Conservation (phyloP, 2,113 vertebrate genomes). For the Toxotes chatareus region DNA sequence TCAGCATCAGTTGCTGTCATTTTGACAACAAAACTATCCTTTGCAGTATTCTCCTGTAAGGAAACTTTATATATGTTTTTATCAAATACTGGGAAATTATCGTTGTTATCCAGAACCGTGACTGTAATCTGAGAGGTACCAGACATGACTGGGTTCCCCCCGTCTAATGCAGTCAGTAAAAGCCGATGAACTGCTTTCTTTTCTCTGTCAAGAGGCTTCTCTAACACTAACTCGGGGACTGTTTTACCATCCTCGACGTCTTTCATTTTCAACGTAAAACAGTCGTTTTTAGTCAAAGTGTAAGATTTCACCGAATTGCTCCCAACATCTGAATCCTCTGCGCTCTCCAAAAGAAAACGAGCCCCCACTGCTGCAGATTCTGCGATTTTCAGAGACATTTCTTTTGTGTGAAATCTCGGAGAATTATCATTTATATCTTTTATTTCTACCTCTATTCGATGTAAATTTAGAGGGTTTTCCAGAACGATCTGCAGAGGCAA, state of each 20-base stretch:
- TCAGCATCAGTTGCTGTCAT: slow-evolving; percentile 81
- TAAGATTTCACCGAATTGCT: slow-evolving; percentile 75
- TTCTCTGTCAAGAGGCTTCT: slow-evolving; percentile 79
- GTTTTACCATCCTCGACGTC: slow-evolving; percentile 70
- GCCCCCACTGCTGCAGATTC: slow-evolving; percentile 67
- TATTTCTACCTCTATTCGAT: slow-evolving; percentile 85
- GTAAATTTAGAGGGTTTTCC: slow-evolving; percentile 79
- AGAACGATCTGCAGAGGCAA: slow-evolving; percentile 84
- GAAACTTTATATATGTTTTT: slow-evolving; percentile 83
- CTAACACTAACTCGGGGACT: slow-evolving; percentile 76
- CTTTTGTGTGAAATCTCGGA: slow-evolving; percentile 60
- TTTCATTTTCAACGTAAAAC: slow-evolving; percentile 77
- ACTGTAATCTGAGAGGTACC: slow-evolving; percentile 68
- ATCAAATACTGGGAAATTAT: slow-evolving; percentile 89
- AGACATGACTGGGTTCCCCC: slow-evolving; percentile 68
- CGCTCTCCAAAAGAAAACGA: slow-evolving; percentile 68
- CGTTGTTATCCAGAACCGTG: slow-evolving; percentile 85
- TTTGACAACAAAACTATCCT: slow-evolving; percentile 78
- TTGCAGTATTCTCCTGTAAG: slow-evolving; percentile 80
- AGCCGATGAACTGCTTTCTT: slow-evolving; percentile 79
- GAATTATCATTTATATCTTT: slow-evolving; percentile 88
- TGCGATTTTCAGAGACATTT: slow-evolving; percentile 65
- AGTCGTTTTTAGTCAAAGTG: slow-evolving; percentile 64
- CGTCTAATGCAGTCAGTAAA: slow-evolving; percentile 77
- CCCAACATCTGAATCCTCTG: slow-evolving; percentile 75